Percentiles rank a stretch among this genome's conserved stretches.
phyloP scores from a whole-genome alignment of 2,888 invertebrate genomes.

The Ariolimax columbianus region DNA sequence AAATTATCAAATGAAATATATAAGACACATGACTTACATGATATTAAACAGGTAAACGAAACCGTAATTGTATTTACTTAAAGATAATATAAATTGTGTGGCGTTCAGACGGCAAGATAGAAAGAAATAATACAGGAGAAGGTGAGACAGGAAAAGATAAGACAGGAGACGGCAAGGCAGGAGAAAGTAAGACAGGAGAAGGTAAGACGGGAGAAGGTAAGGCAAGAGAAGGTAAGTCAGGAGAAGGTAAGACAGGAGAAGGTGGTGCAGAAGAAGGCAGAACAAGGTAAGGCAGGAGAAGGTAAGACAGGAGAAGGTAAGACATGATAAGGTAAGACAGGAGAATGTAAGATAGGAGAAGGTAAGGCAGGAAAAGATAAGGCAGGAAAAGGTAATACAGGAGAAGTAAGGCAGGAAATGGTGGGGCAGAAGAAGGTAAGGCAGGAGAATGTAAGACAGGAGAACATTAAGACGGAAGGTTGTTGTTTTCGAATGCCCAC shows the following conservation, averaged over 20 bases:
- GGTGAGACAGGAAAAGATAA: not conserved
- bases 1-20: no score
- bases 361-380: slow-evolving; percentile 7
- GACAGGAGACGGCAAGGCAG: not conserved
- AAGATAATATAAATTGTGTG: no score
- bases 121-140: not conserved
- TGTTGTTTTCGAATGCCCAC: no score
- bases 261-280: not conserved
- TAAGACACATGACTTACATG: no score
- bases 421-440: slow-evolving; percentile 9
- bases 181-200: not conserved
- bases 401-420: slow-evolving; percentile 7
- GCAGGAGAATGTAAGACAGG: slow-evolving; percentile 20
- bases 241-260: not conserved
- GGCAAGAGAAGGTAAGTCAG: not conserved
- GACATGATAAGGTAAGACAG: slow-evolving; percentile 10
- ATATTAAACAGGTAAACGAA: no score
- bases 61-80: no score
- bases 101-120: not conserved
- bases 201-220: not conserved
- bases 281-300: not conserved
- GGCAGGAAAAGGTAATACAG: not conserved
- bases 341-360: not conserved
- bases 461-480: no score
- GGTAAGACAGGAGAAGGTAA: not conserved